phyloP scores from a whole-genome alignment of 2,797 vertebrate species.

The Chelonia mydas region DNA sequence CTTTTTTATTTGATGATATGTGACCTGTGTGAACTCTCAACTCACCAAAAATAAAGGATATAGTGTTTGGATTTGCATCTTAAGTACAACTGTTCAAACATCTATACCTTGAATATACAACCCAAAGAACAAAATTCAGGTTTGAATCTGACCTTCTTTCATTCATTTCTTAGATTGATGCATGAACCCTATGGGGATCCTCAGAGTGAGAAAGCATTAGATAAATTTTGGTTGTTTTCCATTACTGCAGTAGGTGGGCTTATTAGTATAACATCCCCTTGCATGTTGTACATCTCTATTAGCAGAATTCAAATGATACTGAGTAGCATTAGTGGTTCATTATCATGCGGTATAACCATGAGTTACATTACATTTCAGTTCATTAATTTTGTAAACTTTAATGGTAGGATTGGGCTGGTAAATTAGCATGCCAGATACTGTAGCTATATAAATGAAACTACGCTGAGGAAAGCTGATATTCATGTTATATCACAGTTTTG shows the following conservation, averaged over 20 bases:
- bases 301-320: background rate
- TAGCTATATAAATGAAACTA: background rate
- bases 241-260: background rate
- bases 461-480: background rate
- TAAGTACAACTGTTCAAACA: too few species aligned
- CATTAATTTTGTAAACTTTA: background rate
- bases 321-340: background rate
- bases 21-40: too few species aligned
- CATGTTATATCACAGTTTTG: background rate
- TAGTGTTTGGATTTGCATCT: too few species aligned
- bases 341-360: background rate
- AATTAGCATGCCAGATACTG: background rate
- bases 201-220: background rate
- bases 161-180: background rate
- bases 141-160: background rate
- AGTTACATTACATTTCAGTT: background rate
- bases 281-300: fast-evolving
- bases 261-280: background rate
- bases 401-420: background rate
- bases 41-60: too few species aligned
- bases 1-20: background rate
- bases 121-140: background rate
- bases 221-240: background rate
- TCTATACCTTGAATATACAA: background rate
- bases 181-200: background rate